Evolutionary conservation across 2,113 vertebrate genomes (phyloP).

Genomic region (Nerophis ophidion): DNA sequence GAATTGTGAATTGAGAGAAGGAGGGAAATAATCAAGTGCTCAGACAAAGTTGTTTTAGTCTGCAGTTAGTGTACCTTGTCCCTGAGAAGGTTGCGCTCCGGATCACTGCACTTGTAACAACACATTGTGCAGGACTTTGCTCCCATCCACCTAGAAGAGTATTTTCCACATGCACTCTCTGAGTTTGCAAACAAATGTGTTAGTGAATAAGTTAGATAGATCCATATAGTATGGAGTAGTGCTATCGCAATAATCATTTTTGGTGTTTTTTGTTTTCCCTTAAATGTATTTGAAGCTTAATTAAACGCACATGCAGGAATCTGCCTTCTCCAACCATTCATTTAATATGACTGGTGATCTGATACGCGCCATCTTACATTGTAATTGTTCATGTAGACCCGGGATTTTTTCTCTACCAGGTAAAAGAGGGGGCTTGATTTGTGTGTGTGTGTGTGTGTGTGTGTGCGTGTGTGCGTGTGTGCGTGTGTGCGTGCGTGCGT

Average conservation of each 20-base stretch:
- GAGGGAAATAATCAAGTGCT: background rate
- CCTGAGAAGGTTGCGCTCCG: background rate
- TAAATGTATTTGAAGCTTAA: background rate
- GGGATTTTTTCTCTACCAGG: too few species aligned
- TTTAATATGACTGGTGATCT: constrained; percentile 17
- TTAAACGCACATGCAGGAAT: background rate
- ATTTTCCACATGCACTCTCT: background rate
- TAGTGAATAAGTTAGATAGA: background rate
- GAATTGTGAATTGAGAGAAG: background rate
- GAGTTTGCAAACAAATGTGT: background rate
- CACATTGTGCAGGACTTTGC: constrained; percentile 15
- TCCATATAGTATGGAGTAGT: background rate
- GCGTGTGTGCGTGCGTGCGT: too few species aligned
- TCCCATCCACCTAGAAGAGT: constrained; percentile 14
- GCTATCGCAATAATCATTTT: constrained; percentile 6
- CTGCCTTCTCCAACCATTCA: constrained; percentile 1
- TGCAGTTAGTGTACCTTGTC: background rate
- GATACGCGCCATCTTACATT: constrained; percentile 28
- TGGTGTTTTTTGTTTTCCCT: background rate
- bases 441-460: too few species aligned
- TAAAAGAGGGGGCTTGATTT: too few species aligned
- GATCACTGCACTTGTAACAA: constrained; percentile 4
- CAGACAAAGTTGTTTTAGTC: background rate
- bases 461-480: too few species aligned
- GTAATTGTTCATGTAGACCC: constrained; percentile 31